These are phyloP conservation scores for Abramis brama DNA, from an alignment of 2,113 vertebrate species.

Conservation along the genomic window DNA sequence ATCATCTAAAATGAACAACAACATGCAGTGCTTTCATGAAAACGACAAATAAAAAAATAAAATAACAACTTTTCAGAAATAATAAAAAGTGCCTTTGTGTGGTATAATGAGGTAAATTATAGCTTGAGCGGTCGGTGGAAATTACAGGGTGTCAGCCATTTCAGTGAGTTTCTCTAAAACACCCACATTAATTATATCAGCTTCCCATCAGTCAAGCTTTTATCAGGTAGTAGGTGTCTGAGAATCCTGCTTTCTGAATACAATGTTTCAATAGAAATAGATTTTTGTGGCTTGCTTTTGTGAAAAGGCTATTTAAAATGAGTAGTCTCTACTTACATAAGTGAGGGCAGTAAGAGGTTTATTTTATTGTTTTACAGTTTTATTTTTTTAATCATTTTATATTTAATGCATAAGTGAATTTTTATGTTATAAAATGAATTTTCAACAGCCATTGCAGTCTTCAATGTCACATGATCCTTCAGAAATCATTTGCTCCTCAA, in stretches of 20 bases:
- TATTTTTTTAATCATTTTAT: no score
- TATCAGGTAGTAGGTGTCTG: constrained; percentile 27
- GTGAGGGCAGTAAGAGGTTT: no score
- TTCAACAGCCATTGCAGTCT: no score
- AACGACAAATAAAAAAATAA: constrained; percentile 50
- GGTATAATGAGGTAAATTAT: constrained; percentile 79
- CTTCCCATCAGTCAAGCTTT: constrained; percentile 59
- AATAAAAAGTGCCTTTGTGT: constrained; percentile 61
- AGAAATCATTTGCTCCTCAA: no score
- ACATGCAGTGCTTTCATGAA: constrained; percentile 26
- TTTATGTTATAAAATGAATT: no score
- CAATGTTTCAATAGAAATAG: not conserved
- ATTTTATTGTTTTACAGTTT: no score
- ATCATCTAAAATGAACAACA: constrained; percentile 44
- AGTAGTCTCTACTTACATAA: no score
- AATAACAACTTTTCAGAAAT: constrained; percentile 49
- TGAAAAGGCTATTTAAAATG: not conserved
- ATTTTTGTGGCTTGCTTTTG: not conserved
- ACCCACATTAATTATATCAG: constrained; percentile 72
- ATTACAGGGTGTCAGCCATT: constrained; percentile 77
- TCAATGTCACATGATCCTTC: no score
- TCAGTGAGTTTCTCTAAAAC: constrained; percentile 64
- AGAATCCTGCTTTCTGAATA: constrained; percentile 1
- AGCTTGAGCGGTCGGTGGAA: constrained; percentile 67
- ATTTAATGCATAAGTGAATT: no score